Evolutionary conservation across 2,888 invertebrate genomes (phyloP), one percentile per base, ranked within the genome.

Genomic region (Thymelicus acteon): DNA sequence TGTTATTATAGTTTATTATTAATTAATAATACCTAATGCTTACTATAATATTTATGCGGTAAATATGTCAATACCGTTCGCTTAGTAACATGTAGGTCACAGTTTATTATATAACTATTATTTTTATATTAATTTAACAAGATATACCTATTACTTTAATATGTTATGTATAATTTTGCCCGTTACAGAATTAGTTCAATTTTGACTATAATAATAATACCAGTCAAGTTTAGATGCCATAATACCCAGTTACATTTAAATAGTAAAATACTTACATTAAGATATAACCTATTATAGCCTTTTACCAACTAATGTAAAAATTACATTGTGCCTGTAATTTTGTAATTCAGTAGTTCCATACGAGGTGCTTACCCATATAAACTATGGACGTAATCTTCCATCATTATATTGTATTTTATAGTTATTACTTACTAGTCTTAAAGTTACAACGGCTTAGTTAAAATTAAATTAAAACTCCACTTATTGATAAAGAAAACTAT

Each of bases 291-390:
- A 44, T 64, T 62, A 65, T 72, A 69, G 52, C 57, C 61, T 65
- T 72, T 75, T 76, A 78, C 75, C 75, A 75, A 65, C 72, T 75
- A 73, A 60, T 72, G 67, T 76, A 77, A 77, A 80, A 79, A 82
- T 75, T 73, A 81, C 73, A 77, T 85, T 81, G 90, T 91, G 91
- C 90, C 90, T 90, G 84, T 89, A 85, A 84, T 80, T 80, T 82
- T 69, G 58, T 73, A 52, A 77, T 67, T 63, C 79, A 81, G 81
- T 79, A 83, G 85, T 88, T 88, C 81, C 85, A 80, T 69, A 64
- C 74, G 74, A 82, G 91, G 90, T 91, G 91, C 90, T 90, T 76
- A 72, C 75, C 74, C 80, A 78, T 76, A 73, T 77, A 77, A 77
- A 79, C 78, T 79, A 76, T 76, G 72, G 75, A 73, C 61, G 60